Conservation (phyloP, 2,888 invertebrate genomes). For the Machimus atricapillus region DNA sequence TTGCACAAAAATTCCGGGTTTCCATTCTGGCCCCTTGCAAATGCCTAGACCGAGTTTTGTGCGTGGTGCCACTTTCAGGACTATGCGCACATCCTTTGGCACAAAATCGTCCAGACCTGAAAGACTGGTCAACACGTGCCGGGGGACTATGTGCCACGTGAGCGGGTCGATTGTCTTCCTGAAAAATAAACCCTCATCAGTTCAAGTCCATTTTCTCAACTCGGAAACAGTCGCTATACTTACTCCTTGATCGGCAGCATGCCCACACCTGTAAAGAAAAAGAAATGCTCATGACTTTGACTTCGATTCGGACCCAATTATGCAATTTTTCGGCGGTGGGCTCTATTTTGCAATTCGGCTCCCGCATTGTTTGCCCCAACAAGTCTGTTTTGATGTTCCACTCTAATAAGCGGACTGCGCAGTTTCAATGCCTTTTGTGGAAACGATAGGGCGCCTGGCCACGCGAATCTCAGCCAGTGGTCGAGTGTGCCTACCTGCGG, state of each 20-base stretch:
- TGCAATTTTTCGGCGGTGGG: slow-evolving; percentile 1
- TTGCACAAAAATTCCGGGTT: slow-evolving; percentile 88
- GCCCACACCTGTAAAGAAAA: slow-evolving; percentile 79
- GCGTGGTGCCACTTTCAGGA: slow-evolving; percentile 80
- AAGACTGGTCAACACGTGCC: slow-evolving; percentile 39
- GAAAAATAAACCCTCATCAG: slow-evolving; percentile 49
- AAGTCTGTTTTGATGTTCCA: slow-evolving; percentile 5
- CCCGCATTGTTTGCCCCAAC: background rate
- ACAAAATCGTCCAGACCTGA: slow-evolving; percentile 55
- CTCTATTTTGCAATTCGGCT: background rate
- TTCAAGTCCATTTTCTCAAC: background rate
- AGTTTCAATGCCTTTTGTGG: background rate
- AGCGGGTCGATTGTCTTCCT: slow-evolving; percentile 78
- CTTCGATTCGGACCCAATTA: background rate
- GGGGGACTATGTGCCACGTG: slow-evolving; percentile 81
- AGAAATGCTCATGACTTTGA: background rate
- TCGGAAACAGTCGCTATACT: slow-evolving; percentile 64
- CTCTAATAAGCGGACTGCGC: background rate
- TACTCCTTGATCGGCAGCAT: slow-evolving; percentile 95
- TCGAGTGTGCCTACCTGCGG: background rate
- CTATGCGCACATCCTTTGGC: slow-evolving; percentile 74
- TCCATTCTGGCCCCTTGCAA: slow-evolving; percentile 85
- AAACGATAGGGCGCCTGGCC: background rate
- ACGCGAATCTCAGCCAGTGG: background rate
- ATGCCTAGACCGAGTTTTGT: slow-evolving; percentile 87